Evolutionary conservation across 2,888 invertebrate genomes (phyloP).

Genomic region (Diplolepis rosae): DNA sequence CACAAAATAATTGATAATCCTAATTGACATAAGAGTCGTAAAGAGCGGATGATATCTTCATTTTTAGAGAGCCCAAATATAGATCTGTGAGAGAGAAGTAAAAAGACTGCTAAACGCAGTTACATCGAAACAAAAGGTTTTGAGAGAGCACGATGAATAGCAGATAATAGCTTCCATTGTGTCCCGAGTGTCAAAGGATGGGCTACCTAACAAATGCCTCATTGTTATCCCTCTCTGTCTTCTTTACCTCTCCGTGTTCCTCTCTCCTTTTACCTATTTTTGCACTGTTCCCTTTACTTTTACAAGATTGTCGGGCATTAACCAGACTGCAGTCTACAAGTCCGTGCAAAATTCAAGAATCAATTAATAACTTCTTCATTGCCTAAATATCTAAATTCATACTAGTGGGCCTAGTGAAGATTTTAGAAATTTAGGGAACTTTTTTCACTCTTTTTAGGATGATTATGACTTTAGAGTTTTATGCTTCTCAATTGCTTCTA

Average conservation of each 20-base stretch:
- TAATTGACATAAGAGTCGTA: constrained; percentile 26
- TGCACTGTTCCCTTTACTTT: background rate
- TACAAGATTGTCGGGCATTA: background rate
- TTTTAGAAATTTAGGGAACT: background rate
- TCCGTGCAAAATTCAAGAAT: background rate
- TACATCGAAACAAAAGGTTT: constrained; percentile 4
- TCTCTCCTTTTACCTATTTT: constrained; percentile 17
- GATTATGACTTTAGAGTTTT: too few species aligned
- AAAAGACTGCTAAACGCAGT: background rate
- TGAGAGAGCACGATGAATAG: constrained; percentile 59
- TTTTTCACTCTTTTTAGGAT: too few species aligned
- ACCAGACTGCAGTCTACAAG: background rate
- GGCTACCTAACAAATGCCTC: constrained; percentile 65
- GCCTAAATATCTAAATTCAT: too few species aligned
- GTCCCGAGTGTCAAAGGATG: constrained; percentile 52
- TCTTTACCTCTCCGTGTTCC: constrained; percentile 39
- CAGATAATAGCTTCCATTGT: constrained; percentile 69
- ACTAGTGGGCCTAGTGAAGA: too few species aligned
- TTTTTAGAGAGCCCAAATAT: constrained; percentile 45
- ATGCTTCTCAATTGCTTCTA: too few species aligned
- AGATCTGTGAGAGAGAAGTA: background rate
- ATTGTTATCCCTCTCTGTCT: constrained; percentile 61
- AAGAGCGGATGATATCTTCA: constrained; percentile 49
- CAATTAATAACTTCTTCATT: background rate
- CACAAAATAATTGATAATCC: background rate